Percentiles rank a stretch among this genome's conserved stretches.
Evolutionary conservation across 2,113 vertebrate species (phyloP).

Genomic region (Ceyx margarethae): DNA sequence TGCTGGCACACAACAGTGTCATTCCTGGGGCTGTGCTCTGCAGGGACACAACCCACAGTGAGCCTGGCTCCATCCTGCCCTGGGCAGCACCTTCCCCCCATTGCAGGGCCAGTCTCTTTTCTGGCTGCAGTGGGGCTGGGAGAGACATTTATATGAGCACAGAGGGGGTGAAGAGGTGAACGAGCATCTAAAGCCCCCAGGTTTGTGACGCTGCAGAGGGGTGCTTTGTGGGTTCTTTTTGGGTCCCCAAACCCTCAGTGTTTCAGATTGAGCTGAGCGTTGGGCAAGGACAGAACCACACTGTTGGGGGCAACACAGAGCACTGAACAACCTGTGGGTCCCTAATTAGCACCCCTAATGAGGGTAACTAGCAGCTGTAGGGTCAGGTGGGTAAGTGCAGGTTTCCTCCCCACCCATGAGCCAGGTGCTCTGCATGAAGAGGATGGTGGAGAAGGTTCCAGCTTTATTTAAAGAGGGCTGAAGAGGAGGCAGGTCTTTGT

Average conservation of each 20-base stretch:
- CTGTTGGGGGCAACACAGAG: fast-evolving
- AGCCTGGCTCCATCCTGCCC: not conserved
- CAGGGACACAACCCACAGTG: fast-evolving
- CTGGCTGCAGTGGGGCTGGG: not conserved
- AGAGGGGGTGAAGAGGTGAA: no score
- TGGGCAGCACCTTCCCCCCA: not conserved
- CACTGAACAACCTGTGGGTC: fast-evolving
- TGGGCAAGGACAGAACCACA: not conserved
- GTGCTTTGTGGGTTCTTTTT: not conserved
- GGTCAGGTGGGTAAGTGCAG: no score
- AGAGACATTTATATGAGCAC: not conserved
- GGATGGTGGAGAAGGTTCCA: not conserved
- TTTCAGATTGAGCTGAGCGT: not conserved
- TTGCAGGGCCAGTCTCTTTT: not conserved
- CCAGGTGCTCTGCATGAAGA: not conserved
- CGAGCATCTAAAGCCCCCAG: fast-evolving
- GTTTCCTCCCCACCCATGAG: not conserved
- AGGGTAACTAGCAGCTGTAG: not conserved
- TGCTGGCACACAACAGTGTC: not conserved
- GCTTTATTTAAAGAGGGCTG: fast-evolving
- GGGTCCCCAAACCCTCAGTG: fast-evolving
- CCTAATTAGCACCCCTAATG: not conserved
- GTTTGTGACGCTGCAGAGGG: fast-evolving
- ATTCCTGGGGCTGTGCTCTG: not conserved
- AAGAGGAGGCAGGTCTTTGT: fast-evolving